These are phyloP conservation scores for Mycalesis mineus DNA, from an alignment of 2,888 invertebrate species.

Conservation along the genomic window DNA sequence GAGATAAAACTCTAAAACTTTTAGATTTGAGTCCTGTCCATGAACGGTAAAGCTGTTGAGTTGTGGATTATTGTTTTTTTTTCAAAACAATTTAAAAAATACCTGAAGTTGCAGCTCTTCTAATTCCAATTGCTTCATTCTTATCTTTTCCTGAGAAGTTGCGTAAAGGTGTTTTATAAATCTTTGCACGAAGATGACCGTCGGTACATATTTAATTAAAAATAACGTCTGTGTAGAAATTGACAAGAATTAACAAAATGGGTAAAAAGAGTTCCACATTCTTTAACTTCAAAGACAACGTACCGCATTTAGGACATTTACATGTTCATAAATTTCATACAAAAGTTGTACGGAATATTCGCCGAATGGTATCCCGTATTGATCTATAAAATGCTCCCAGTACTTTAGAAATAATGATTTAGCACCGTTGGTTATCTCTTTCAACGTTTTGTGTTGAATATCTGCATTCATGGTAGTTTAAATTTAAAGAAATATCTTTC, in stretches of 20 bases:
- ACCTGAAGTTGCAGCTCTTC: slow-evolving; percentile 66
- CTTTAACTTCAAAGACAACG: slow-evolving; percentile 22
- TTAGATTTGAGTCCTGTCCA: too few species aligned
- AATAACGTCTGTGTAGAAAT: slow-evolving; percentile 46
- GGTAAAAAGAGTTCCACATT: background rate
- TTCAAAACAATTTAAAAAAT: too few species aligned
- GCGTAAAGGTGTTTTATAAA: slow-evolving; percentile 48
- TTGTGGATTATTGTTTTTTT: too few species aligned
- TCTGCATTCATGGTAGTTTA: slow-evolving; percentile 32
- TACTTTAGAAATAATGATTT: slow-evolving; percentile 32
- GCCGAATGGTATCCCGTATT: slow-evolving; percentile 43
- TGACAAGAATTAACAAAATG: background rate
- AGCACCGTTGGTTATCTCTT: slow-evolving; percentile 33
- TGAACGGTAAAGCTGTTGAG: too few species aligned
- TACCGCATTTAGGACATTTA: slow-evolving; percentile 53
- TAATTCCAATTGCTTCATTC: slow-evolving; percentile 49
- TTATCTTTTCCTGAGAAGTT: slow-evolving; percentile 49
- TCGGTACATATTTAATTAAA: slow-evolving; percentile 55
- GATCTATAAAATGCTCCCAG: slow-evolving; percentile 41
- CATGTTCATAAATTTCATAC: slow-evolving; percentile 45
- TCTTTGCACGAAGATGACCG: slow-evolving; percentile 52
- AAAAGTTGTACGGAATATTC: slow-evolving; percentile 43
- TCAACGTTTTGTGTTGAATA: slow-evolving; percentile 19
- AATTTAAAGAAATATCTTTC: background rate
- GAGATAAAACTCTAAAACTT: too few species aligned